Evolutionary conservation across 2,113 vertebrate species (phyloP).

Genomic region (Bombycilla garrulus): DNA sequence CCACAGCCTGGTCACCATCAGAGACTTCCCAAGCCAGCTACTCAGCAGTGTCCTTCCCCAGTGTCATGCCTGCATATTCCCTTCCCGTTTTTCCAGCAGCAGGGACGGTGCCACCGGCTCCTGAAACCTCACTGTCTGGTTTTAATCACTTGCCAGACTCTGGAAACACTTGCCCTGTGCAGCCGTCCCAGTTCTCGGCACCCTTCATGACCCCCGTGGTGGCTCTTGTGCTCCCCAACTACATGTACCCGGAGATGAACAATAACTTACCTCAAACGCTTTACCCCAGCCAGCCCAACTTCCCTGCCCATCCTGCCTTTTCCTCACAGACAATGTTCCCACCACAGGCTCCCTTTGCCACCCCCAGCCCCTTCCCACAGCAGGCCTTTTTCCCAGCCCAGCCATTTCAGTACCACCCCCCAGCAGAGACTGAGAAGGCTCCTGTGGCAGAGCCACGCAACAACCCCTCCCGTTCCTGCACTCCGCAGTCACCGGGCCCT

Average conservation of each 20-base stretch:
- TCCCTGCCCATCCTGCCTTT: conserved; percentile 60
- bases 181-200: conserved; percentile 70
- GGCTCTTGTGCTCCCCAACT: conserved; percentile 86
- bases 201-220: conserved; percentile 84
- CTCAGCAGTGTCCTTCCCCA: conserved; percentile 79
- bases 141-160: conserved; percentile 69
- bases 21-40: conserved; percentile 84
- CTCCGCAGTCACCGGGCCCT: conserved; percentile 70
- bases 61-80: conserved; percentile 80
- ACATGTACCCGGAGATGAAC: conserved; percentile 75
- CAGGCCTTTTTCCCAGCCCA: conserved; percentile 54
- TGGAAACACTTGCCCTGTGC: conserved; percentile 66
- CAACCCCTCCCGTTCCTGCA: conserved; percentile 73
- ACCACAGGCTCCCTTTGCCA: conserved; percentile 67
- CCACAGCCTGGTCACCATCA: conserved; percentile 87
- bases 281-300: conserved; percentile 72
- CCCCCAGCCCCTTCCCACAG: conserved; percentile 56
- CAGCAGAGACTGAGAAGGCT: conserved; percentile 62
- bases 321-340: conserved; percentile 66
- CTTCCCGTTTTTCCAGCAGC: conserved; percentile 78
- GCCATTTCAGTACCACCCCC: conserved; percentile 70
- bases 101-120: conserved; percentile 44
- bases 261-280: conserved; percentile 66
- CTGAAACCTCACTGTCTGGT: conserved; percentile 62
- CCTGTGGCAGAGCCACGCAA: conserved; percentile 48